Evolutionary conservation across 2,113 vertebrate genomes (phyloP).

Genomic region (Mustela lutreola): DNA sequence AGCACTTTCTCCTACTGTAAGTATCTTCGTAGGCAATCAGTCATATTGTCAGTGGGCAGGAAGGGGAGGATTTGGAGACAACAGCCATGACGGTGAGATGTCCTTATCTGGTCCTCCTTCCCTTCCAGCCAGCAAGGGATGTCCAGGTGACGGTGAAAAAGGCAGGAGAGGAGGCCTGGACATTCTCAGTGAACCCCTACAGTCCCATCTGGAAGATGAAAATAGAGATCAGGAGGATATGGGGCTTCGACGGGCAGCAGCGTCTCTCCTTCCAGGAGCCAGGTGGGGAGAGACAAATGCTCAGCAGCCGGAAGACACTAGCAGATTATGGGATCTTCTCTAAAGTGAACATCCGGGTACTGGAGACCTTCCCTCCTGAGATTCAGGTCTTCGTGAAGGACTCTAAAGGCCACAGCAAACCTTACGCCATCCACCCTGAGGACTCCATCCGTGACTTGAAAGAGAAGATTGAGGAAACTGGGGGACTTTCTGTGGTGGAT

Average conservation of each 20-base stretch:
- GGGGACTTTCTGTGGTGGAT: rapidly evolving
- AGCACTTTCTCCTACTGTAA: not conserved
- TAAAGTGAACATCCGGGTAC: not conserved
- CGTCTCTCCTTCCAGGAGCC: slow-evolving; percentile 66
- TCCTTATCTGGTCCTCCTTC: not conserved
- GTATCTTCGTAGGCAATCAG: not conserved
- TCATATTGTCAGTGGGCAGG: not conserved
- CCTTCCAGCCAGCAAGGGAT: slow-evolving; percentile 65
- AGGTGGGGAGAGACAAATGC: not conserved
- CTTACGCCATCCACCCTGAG: not conserved
- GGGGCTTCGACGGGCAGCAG: rapidly evolving
- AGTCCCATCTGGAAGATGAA: slow-evolving; percentile 66
- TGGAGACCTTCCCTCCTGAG: not conserved
- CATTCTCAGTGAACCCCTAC: slow-evolving; percentile 40
- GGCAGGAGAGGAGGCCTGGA: not conserved
- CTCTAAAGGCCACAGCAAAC: not conserved
- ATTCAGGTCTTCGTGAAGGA: slow-evolving; percentile 73
- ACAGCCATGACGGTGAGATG: not conserved
- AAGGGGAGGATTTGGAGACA: not conserved
- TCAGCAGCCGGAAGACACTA: slow-evolving; percentile 33
- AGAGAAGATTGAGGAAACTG: not conserved
- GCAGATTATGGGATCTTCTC: slow-evolving; percentile 71
- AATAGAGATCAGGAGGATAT: not conserved
- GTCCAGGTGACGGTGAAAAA: slow-evolving; percentile 56
- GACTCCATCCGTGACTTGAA: slow-evolving; percentile 47